Evolutionary conservation across 2,797 vertebrate genomes (phyloP).

Genomic region (Sebastes iracundus): DNA sequence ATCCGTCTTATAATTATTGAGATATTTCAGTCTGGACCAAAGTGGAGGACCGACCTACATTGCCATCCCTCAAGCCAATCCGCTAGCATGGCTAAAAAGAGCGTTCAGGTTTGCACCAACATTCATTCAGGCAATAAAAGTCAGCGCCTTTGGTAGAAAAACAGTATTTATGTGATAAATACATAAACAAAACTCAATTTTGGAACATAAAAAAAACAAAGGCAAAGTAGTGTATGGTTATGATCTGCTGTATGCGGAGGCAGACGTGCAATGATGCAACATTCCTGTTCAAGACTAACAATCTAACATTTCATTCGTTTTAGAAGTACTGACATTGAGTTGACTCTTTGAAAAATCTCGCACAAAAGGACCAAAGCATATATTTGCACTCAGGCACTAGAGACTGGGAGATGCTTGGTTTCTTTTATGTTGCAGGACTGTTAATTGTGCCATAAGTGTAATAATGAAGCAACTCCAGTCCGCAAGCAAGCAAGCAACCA

Average conservation of each 20-base stretch:
- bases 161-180: background rate
- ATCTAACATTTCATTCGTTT: background rate
- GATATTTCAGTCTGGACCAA: background rate
- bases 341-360: background rate
- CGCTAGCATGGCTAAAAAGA: background rate
- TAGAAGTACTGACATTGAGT: background rate
- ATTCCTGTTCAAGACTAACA: background rate
- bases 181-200: background rate
- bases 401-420: background rate
- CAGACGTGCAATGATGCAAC: background rate
- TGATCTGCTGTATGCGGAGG: background rate
- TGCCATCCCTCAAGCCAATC: background rate
- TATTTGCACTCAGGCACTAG: background rate
- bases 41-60: background rate
- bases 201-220: background rate
- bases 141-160: background rate
- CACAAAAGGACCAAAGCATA: background rate
- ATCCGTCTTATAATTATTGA: background rate
- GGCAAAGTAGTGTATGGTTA: background rate
- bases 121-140: background rate
- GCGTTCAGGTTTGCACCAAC: background rate
- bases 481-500: conserved; percentile 18
- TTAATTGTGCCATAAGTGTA: conserved; percentile 1
- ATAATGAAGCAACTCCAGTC: conserved; percentile 8
- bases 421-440: background rate